phyloP scores from a whole-genome alignment of 53 echinoderm and acorn worm species.

The Astropecten irregularis region DNA sequence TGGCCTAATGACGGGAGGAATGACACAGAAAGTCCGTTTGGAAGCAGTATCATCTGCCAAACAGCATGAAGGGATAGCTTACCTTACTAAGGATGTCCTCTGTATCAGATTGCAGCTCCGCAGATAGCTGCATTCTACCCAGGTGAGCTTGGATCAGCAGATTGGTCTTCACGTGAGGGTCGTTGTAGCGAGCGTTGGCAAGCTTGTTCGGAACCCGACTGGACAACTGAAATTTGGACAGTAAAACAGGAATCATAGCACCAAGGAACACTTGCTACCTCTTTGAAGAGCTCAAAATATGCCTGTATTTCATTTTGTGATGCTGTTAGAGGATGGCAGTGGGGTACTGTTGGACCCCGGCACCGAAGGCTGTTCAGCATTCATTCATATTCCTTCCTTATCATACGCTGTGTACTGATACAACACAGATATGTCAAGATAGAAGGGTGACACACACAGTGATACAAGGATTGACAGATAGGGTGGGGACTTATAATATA shows the following conservation, averaged over 20 bases:
- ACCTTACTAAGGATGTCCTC: conserved; percentile 97
- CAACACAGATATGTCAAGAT: conserved; percentile 31
- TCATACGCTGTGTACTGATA: conserved; percentile 13
- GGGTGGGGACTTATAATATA: too few relatives aligned
- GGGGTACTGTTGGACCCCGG: conserved; percentile 41
- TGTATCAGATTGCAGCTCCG: conserved; percentile 95
- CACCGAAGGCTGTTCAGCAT: conserved; percentile 69
- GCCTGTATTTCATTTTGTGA: conserved; percentile 49
- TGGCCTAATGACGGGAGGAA: too few relatives aligned
- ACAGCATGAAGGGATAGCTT: too few relatives aligned
- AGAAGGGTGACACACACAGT: not conserved
- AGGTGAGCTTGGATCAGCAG: conserved; percentile 89
- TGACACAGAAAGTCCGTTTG: too few relatives aligned
- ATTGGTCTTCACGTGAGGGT: conserved; percentile 99
- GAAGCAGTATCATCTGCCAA: too few relatives aligned
- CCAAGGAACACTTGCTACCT: not conserved
- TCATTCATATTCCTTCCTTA: conserved; percentile 42
- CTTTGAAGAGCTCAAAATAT: not conserved
- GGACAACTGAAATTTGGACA: conserved; percentile 58
- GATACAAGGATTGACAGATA: not conserved
- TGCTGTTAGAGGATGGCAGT: conserved; percentile 65
- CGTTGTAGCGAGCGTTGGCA: conserved; percentile 93
- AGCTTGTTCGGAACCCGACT: conserved; percentile 89
- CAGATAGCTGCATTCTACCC: conserved; percentile 94
- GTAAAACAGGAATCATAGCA: not conserved